Conservation (phyloP, 92 coral and sea anemone species). For the Galaxea fascicularis region DNA sequence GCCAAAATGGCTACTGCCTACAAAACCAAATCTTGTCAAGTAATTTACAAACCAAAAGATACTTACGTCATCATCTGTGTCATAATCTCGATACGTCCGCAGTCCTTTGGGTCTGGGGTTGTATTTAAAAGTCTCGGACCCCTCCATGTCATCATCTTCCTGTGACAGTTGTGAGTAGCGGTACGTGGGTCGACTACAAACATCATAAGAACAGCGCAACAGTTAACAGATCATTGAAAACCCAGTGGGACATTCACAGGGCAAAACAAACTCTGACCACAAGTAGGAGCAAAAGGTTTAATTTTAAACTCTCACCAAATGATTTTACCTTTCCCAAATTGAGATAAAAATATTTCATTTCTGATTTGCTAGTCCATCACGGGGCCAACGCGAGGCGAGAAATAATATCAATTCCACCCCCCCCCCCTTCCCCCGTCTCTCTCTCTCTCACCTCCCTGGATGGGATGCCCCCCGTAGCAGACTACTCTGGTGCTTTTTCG, state of each 20-base stretch:
- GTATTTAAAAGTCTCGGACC: constrained; percentile 48
- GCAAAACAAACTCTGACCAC: too few relatives aligned
- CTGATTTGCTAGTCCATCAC: too few relatives aligned
- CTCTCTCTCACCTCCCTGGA: not conserved
- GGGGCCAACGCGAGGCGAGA: too few relatives aligned
- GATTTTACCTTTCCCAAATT: too few relatives aligned
- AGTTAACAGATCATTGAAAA: not conserved
- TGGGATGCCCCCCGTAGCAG: too few relatives aligned
- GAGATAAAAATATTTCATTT: too few relatives aligned
- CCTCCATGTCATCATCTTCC: constrained; percentile 50
- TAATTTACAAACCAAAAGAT: not conserved
- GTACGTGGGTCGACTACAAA: constrained; percentile 66
- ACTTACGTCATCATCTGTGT: constrained; percentile 69
- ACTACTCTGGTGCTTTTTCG: too few relatives aligned
- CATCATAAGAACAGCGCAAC: too few relatives aligned
- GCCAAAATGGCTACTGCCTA: too few relatives aligned
- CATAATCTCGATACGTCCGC: constrained; percentile 51
- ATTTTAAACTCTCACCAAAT: too few relatives aligned
- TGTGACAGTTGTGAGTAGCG: constrained; percentile 72
- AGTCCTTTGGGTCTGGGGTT: constrained; percentile 71
- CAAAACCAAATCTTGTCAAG: not conserved
- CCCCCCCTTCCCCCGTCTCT: not conserved
- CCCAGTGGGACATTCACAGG: too few relatives aligned
- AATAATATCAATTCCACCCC: not conserved
- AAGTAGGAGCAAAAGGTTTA: too few relatives aligned